These are phyloP conservation scores for Riparia riparia DNA, from an alignment of 2,113 vertebrate genomes.

Conservation along the genomic window DNA sequence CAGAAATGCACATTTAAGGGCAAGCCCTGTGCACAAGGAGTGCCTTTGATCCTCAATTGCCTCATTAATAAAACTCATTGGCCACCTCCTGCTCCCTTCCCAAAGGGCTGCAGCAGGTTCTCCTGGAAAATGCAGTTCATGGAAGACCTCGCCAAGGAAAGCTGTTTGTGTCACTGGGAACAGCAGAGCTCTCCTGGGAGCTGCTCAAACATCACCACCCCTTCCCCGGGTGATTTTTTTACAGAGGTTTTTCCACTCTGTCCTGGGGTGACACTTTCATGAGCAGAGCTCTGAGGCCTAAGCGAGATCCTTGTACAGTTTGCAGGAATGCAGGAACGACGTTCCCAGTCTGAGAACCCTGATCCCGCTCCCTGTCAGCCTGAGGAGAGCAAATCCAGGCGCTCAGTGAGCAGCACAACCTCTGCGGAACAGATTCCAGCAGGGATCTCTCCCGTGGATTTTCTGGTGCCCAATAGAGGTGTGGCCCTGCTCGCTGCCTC, in stretches of 20 bases:
- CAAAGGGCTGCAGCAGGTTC: neutral
- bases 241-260: neutral
- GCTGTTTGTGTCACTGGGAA: constrained; percentile 3
- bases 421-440: neutral
- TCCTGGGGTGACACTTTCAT: neutral
- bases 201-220: neutral
- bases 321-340: neutral
- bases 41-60: neutral
- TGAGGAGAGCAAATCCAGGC: neutral
- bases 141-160: neutral
- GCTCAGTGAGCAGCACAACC: neutral
- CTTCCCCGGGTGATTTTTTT: neutral
- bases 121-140: neutral
- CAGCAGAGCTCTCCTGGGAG: neutral
- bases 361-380: neutral
- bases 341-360: neutral
- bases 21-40: neutral
- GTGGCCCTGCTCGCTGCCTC: neutral
- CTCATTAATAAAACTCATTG: neutral
- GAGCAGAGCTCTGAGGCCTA: neutral
- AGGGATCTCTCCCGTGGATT: neutral
- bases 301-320: neutral
- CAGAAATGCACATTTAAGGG: neutral
- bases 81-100: neutral
- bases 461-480: neutral